Conservation (phyloP, 2,888 invertebrate genomes). For the Epiperipatus broadwayi region DNA sequence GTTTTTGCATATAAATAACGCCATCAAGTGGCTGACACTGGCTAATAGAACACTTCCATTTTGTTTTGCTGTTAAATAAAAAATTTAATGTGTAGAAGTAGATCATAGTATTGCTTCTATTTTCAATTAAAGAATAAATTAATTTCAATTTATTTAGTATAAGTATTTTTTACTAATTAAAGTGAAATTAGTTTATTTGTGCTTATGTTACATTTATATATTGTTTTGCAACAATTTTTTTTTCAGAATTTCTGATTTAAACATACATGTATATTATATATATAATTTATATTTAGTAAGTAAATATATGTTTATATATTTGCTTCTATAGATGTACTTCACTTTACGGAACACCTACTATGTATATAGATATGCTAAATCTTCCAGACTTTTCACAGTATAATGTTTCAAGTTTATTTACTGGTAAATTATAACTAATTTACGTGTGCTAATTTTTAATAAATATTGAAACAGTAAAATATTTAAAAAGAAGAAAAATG, state of each 20-base stretch:
- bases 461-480: no score
- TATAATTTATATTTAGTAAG: background rate
- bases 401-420: slow-evolving; percentile 23
- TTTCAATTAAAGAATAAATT: no score
- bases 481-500: no score
- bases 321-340: slow-evolving; percentile 40
- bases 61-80: no score
- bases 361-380: slow-evolving; percentile 55
- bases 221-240: slow-evolving; percentile 6
- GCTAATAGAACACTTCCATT: no score
- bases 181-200: slow-evolving; percentile 8
- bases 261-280: slow-evolving; percentile 12
- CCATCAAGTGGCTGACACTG: no score
- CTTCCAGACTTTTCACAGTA: slow-evolving; percentile 21
- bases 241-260: background rate
- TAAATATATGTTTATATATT: slow-evolving; percentile 1
- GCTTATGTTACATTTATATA: slow-evolving; percentile 4
- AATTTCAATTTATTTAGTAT: no score
- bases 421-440: slow-evolving; percentile 15
- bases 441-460: slow-evolving; percentile 28
- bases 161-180: no score
- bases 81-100: no score
- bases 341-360: slow-evolving; percentile 61
- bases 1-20: no score
- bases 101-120: no score